Base-by-base conservation (phyloP, 2,888 invertebrate genomes). In the Euspilapteryx auroguttella region DNA sequence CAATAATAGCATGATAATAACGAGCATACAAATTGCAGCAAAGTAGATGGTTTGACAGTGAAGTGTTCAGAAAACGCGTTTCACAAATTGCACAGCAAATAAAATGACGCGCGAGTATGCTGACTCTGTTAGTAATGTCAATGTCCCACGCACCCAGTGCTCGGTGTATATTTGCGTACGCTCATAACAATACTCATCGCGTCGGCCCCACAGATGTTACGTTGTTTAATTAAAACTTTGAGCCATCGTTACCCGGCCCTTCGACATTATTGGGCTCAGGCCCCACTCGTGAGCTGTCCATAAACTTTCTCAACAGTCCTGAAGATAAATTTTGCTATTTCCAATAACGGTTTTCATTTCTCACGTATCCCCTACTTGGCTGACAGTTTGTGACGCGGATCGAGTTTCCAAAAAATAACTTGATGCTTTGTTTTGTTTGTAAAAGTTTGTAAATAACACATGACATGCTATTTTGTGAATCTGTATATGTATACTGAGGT, bases 171-270 rank as follows among this genome's bases (percentile, higher is more conserved):
- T 31, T 27, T 29, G 45, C 50, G 45, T 48, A 22, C 28, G 44
- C 41, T 44, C 43, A 42, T 54, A 55, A 56, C 55, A 64, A 59
- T 65, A 64, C 64, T 63, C 55, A 51, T 52, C 53, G 46, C 52
- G 55, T 53, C 50, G 49, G 52, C 36, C 36, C 34, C 38, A 34
- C 71, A 71, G 64, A 68, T 69, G 69, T 55, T 57, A 49, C 58
- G 24, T 28, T 58, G 52, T 66, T 69, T 69, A 62, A 71, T 71
- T 69, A 68, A 73, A 73, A 71, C 61, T 68, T 69, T 61, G 51
- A 52, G 45, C 54, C 47, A 49, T 54, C 55, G 50, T 53, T 59
- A 61, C 52, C 47, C 49, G 45, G 45, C 57, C 66, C 58, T 59
- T 57, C 54, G 53, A 52, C 47, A 46, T 54, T 66, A 65, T 62